Conservation (phyloP, 2,113 vertebrate genomes). For the Chaetops frenatus region DNA sequence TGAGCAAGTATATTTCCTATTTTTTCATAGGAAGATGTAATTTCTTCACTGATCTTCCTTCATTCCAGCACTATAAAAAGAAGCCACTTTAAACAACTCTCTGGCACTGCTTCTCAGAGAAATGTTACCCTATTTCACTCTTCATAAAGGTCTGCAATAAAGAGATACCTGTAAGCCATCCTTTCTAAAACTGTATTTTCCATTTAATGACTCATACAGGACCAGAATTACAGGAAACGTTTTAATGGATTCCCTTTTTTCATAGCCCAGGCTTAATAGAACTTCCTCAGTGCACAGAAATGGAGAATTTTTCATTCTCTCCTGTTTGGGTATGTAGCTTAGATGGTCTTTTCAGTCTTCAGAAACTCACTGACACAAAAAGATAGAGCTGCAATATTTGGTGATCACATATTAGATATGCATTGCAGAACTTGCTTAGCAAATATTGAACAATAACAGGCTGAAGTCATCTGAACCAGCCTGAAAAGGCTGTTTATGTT, state of each 20-base stretch:
- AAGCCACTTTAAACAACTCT: background rate
- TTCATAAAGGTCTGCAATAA: background rate
- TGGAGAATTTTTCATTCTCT: background rate
- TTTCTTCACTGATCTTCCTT: background rate
- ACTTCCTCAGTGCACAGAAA: background rate
- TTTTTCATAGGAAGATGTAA: background rate
- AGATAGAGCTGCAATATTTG: background rate
- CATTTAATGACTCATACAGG: background rate
- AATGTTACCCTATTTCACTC: background rate
- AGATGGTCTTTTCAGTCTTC: background rate
- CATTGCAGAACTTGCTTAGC: background rate
- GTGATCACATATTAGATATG: background rate
- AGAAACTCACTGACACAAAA: background rate
- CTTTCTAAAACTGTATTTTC: background rate
- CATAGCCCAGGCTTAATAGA: background rate
- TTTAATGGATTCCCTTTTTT: background rate
- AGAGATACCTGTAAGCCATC: background rate
- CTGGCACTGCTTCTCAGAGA: background rate
- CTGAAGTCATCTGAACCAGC: background rate
- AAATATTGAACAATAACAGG: background rate
- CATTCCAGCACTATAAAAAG: background rate
- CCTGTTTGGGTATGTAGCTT: background rate
- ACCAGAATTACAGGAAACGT: background rate
- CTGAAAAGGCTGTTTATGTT: background rate
- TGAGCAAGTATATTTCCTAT: background rate